Evolutionary conservation across 1,140 invertebrate genomes (phyloP).

Genomic region (Neotoxoptera formosana): DNA sequence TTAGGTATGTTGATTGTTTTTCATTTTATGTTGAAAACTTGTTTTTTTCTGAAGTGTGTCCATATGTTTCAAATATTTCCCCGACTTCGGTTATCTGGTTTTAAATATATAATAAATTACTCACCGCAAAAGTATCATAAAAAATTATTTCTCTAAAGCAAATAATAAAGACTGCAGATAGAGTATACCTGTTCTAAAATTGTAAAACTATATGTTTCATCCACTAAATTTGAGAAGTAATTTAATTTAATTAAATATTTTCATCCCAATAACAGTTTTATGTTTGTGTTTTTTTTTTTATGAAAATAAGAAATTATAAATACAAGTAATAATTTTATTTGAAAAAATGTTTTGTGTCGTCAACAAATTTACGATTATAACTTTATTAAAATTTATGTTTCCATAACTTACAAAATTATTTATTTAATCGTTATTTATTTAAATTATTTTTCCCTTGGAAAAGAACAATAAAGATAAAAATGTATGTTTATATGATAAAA

Average conservation of each 20-base stretch:
- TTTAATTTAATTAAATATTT: not conserved
- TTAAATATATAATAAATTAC: not conserved
- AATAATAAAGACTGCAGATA: too few species aligned
- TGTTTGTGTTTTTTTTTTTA: not conserved
- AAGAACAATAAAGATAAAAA: too few species aligned
- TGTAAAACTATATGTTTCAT: not conserved
- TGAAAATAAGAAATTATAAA: not conserved
- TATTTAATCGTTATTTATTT: too few species aligned
- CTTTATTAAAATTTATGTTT: too few species aligned
- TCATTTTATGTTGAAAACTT: not conserved
- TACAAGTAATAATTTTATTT: not conserved
- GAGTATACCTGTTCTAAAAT: not conserved
- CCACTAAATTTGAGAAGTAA: not conserved
- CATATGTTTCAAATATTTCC: not conserved
- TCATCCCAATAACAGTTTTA: not conserved
- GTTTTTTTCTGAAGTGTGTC: not conserved
- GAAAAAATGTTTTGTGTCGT: too few species aligned
- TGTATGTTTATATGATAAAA: too few species aligned
- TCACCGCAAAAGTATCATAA: too few species aligned
- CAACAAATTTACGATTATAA: too few species aligned
- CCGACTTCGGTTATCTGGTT: not conserved
- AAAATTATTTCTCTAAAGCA: too few species aligned
- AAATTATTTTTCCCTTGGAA: too few species aligned
- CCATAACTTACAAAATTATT: too few species aligned
- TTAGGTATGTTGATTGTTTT: not conserved